A percentile compares a stretch with the other conserved stretches of the same genome.
phyloP scores from a whole-genome alignment of 2,888 invertebrate genomes.

The Phrixothrix hirtus region DNA sequence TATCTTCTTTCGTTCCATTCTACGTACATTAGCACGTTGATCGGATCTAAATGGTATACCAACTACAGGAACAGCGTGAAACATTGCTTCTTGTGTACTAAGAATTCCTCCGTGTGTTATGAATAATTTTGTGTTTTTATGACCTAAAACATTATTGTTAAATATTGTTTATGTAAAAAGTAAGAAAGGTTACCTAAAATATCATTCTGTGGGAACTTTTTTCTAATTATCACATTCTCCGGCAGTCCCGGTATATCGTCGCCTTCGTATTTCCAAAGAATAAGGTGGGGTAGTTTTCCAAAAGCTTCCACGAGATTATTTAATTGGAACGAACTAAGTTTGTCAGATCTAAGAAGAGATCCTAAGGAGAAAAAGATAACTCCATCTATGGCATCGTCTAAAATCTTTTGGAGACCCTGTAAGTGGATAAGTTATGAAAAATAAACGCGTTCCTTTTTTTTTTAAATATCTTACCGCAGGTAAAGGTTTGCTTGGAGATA shows the following conservation, averaged over 20 bases:
- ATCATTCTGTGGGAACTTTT: conserved; percentile 52
- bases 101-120: conserved; percentile 39
- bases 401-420: conserved; percentile 45
- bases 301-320: conserved; percentile 47
- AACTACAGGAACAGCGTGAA: conserved; percentile 38
- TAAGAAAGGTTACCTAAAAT: conserved; percentile 51
- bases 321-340: conserved; percentile 40
- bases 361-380: conserved; percentile 53
- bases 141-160: conserved; percentile 28
- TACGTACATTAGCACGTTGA: conserved; percentile 28
- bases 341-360: conserved; percentile 46
- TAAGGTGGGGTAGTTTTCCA: conserved; percentile 46
- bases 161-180: no score
- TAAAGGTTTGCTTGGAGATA: conserved; percentile 39
- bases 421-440: no score
- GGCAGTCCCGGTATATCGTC: conserved; percentile 44
- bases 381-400: conserved; percentile 49
- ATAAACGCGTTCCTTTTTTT: no score
- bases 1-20: conserved; percentile 11
- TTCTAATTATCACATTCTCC: conserved; percentile 46
- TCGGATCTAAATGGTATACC: conserved; percentile 38
- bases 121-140: conserved; percentile 39
- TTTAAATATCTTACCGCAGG: conserved; percentile 37
- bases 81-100: conserved; percentile 39
- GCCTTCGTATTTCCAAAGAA: conserved; percentile 53